A percentile compares a stretch with the other conserved stretches of the same genome.
These are phyloP conservation scores for Hydrophis major DNA, from an alignment of 2,797 vertebrate species.

Conservation along the genomic window DNA sequence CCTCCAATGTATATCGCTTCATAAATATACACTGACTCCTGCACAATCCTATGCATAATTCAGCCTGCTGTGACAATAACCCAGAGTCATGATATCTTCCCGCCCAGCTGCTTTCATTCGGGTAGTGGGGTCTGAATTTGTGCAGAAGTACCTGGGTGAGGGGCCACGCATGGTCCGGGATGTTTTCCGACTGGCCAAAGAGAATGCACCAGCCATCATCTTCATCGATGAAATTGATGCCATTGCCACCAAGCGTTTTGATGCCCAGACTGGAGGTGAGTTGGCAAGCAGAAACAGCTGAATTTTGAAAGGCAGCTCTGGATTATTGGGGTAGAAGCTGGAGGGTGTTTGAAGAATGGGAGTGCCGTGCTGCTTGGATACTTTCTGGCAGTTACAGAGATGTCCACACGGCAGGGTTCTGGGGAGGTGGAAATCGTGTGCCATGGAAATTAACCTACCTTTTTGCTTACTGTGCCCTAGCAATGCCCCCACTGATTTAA, in stretches of 20 bases:
- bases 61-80: neutral
- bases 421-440: too few species aligned
- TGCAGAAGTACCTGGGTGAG: constrained; percentile 95
- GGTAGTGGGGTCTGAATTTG: constrained; percentile 93
- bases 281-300: neutral
- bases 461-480: neutral
- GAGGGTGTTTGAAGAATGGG: neutral
- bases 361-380: neutral
- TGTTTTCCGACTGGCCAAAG: constrained; percentile 95
- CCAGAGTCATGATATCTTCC: neutral
- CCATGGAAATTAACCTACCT: neutral
- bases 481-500: neutral
- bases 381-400: neutral
- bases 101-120: constrained; percentile 89
- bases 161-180: constrained; percentile 94
- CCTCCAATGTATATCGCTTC: neutral
- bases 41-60: neutral
- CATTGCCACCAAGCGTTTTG: constrained; percentile 94
- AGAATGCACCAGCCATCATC: constrained; percentile 95
- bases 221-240: constrained; percentile 97
- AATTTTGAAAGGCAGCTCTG: neutral
- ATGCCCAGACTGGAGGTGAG: constrained; percentile 91
- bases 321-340: neutral
- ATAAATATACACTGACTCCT: neutral
- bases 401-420: neutral